Base-by-base conservation (phyloP, 2,113 vertebrate species). In the Hippoglossus stenolepis region DNA sequence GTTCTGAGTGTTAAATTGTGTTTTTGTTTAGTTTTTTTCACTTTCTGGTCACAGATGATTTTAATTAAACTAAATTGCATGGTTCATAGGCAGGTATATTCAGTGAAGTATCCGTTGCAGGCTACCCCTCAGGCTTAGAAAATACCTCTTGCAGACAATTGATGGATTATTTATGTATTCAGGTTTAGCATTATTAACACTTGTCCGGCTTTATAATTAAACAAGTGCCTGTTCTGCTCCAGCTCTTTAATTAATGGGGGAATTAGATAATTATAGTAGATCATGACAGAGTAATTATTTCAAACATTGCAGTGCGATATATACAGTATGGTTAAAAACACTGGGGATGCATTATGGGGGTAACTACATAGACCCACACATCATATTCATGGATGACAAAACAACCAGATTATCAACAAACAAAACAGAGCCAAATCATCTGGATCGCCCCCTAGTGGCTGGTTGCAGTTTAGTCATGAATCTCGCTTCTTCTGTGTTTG, bases 141-240 rank as follows among this genome's bases (percentile, higher is more conserved):
- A 63, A 56, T 10, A 43, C 17, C 7, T 43, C 38, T 47, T 28
- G 67, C 24, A 5, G 5, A 73, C 5, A 53, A 23, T 2, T 58
- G 7, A 73, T 79, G 49, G 3, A 61, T 65, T 28, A 54, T 69
- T 64, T n/a, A 65, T 51, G 14, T 17, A 10, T 65, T 40, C 9
- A 56, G 13, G 28, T 80, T 70, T 18, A 24, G 17, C 14, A 24
- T n/a, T 26, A 38, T 45, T 51, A 70, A 11, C 7, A 31, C 24
- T 56, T 56, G 14, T 53, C 15, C 3, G 54, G 66, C 21, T 59
- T 70, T 47, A 35, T n/a, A 47, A 2, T 3, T 17, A 3, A 62
- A 65, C 2, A 28, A 75, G 15, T 58, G 9, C 57, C 9, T 15
- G 3, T 57, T 59, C 20, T 64, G 57, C 8, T 59, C 59, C 56